A percentile compares a stretch with the other conserved stretches of the same genome.
Evolutionary conservation across 2,113 vertebrate species (phyloP).

Genomic region (Gopherus evgoodei): DNA sequence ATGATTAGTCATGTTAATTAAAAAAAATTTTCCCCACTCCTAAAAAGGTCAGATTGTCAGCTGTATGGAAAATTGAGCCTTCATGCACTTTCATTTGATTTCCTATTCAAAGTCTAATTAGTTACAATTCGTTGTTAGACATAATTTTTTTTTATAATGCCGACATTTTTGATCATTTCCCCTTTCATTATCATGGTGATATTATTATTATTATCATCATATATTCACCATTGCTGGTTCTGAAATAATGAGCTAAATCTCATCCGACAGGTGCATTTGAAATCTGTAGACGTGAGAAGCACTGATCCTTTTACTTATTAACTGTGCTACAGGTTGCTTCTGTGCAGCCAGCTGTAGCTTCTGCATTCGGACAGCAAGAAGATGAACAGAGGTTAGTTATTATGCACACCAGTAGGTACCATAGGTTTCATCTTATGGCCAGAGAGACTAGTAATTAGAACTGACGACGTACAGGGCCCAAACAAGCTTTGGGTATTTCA

Average conservation of each 20-base stretch:
- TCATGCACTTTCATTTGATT: conserved; percentile 77
- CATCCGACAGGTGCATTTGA: not conserved
- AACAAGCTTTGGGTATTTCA: not conserved
- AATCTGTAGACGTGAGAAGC: not conserved
- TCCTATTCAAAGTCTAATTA: conserved; percentile 80
- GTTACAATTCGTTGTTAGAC: conserved; percentile 75
- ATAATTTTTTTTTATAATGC: conserved; percentile 61
- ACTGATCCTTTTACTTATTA: not conserved
- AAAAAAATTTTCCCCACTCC: conserved; percentile 77
- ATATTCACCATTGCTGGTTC: not conserved
- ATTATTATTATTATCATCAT: not conserved
- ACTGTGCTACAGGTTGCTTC: too few relatives aligned
- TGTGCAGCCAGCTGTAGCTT: not conserved
- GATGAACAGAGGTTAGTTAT: not conserved
- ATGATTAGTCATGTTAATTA: conserved; percentile 81
- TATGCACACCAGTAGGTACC: too few relatives aligned
- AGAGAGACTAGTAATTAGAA: not conserved
- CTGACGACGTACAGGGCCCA: not conserved
- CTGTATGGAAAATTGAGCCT: conserved; percentile 78
- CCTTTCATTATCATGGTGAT: conserved; percentile 37
- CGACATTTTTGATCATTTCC: conserved; percentile 54
- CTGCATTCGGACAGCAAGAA: not conserved
- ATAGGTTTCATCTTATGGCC: not conserved
- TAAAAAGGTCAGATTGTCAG: conserved; percentile 78
- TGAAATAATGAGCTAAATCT: not conserved